Base-by-base conservation (phyloP, 2,888 invertebrate genomes). In the Dysmachus trigonus region DNA sequence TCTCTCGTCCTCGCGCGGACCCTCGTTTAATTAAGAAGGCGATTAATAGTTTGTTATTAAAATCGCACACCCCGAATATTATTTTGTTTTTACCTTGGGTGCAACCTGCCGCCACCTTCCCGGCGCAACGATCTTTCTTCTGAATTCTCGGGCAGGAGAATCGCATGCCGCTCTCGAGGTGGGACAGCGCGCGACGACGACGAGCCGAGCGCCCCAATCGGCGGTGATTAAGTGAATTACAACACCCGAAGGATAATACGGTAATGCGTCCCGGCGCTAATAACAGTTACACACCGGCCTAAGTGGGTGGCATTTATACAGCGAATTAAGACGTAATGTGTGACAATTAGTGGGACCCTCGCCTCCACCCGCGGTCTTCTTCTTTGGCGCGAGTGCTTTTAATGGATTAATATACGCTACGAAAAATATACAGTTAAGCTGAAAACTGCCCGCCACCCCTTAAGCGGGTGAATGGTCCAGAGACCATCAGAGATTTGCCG, bases 281-380 rank as follows among this genome's bases (percentile, higher is more conserved):
- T 83, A 83, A 83, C 83, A 83, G 83, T 83, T 72, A 83, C 83
- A 83, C 72, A 71, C 72, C 72, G 27, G 33, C 62, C 13, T 83
- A 83, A 83, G 83, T 83, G 83, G 83, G 83, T 72, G 72, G 83
- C 71, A 83, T 83, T n/a, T n/a, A n/a, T 83, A 83, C 72, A 82
- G 15, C 33, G 72, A 83, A 83, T 83, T 83, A 83, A 83, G 83
- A 83, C 71, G 72, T 83, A 83, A 83, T 83, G 83, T 83, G 83
- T 83, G 83, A 83, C 83, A 83, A 83, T 83, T 83, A 83, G 83
- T 83, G 72, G 77, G n/a, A n/a, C n/a, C n/a, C n/a, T n/a, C 77
- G 30, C 38, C 38, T 83, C 7, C 72, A 38, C 18, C 35, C 47
- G 77, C 27, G 47, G 22, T 76, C 13, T 76, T 38, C 13, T 15